phyloP scores from a whole-genome alignment of 2,888 invertebrate species.

The Pollenia amentaria region DNA sequence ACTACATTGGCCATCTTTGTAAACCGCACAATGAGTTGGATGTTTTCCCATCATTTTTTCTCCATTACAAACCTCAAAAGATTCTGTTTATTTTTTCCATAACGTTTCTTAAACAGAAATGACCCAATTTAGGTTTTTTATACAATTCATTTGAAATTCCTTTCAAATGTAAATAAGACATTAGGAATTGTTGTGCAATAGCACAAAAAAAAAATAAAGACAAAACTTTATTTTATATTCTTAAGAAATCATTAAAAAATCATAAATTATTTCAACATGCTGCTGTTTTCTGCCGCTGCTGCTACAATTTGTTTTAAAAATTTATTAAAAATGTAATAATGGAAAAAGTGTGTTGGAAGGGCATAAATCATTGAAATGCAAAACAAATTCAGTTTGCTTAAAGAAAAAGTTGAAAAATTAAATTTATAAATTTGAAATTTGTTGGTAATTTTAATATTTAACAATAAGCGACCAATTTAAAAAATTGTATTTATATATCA shows the following conservation, averaged over 20 bases:
- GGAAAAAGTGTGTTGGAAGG: background rate
- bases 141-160: constrained; percentile 66
- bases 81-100: constrained; percentile 19
- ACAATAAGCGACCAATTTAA: background rate
- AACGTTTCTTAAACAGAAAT: constrained; percentile 58
- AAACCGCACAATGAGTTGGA: constrained; percentile 52
- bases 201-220: constrained; percentile 18
- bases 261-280: constrained; percentile 64
- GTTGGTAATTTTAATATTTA: background rate
- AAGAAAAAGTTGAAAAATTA: background rate
- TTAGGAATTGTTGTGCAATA: constrained; percentile 38
- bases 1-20: constrained; percentile 27
- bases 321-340: background rate
- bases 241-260: constrained; percentile 68
- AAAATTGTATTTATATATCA: too few species aligned
- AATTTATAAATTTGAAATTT: background rate
- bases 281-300: constrained; percentile 19
- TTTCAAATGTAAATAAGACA: constrained; percentile 71
- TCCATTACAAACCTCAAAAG: constrained; percentile 40
- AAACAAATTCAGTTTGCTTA: constrained; percentile 20
- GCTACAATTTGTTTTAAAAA: constrained; percentile 26
- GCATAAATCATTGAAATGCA: constrained; percentile 43
- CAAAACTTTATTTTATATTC: constrained; percentile 46
- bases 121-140: constrained; percentile 64
- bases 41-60: background rate